Evolutionary conservation across 1,140 invertebrate species (phyloP), one percentile per base, ranked within the genome.

Genomic region (Microplitis demolitor): DNA sequence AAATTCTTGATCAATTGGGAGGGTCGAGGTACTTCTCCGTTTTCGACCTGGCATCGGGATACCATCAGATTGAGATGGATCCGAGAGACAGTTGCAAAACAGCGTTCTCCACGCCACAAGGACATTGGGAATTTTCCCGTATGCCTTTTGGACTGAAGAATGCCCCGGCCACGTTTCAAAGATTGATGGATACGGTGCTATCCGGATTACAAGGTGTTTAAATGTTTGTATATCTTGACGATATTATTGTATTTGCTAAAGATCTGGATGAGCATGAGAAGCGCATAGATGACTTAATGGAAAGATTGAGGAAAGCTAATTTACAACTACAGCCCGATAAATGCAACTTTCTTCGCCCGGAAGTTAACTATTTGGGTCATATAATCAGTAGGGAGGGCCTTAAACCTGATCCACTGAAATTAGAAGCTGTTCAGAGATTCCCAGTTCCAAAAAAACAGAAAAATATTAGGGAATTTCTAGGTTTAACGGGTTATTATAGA

Each of bases 281-380:
- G 2, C 11, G 67, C 1, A 16, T 69, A 6, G 4, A 13, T 9
- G 34, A 58, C 3, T 14, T 69, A 14, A 60, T 69, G 11, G 34
- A 69, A 37, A 33, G 67, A 31, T 24, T 58, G 9, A 9, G 3
- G 1, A 24, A 56, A 5, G 35, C 31, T 0, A 69, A 45, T 2
- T 24, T 69, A 5, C 34, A 60, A 60, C 24, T 69, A 1, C 54
- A 60, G 16, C 67, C 34, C 2, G 54, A 60, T 6, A 69, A 61
- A 60, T 69, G 67, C 4, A 37, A 69, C 4, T 69, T 61, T 0
- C 45, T 69, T 5, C 37, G 39, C 5, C 0, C 16, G 0, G 68
- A 70, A 70, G 56, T 70, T 3, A 24, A 13, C 4, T 62, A 70
- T 62, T 31, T 70, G 24, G 54, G 56, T 0, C 56, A 70, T 70